Evolutionary conservation across 2,888 invertebrate species (phyloP), one percentile per base, ranked within the genome.

Genomic region (Latrodectus hesperus): DNA sequence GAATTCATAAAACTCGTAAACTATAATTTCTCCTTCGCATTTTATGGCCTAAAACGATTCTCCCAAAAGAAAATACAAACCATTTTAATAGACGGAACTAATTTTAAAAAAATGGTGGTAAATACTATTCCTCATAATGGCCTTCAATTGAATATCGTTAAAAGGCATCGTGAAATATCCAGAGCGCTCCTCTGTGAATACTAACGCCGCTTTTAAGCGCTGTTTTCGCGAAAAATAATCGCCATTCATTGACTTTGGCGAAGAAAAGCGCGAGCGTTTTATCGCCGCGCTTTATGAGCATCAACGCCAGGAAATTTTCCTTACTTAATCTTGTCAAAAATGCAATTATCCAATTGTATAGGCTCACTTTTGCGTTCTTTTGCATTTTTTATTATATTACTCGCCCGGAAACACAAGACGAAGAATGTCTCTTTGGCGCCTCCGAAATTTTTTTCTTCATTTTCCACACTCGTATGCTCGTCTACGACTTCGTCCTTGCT

Each of bases 271-370:
- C 17, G 49, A 65, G 17, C 22, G 67, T 77, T 73, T 81, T 81
- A 73, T 81, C 68, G 53, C 65, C 73, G 52, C 38, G 53, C 51
- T 73, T 74, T 81, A 73, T 81, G 73, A 52, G 52, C 65, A 53
- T 74, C 79, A 79, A 53, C 70, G 70, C 49, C 60, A 38, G 49
- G 73, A 72, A 77, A 79, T 75, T 75, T 82, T 60, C 74, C 82
- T 82, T 75, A 82, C 75, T 82, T 82, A 82, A 82, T 82, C 75
- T 60, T 74, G 71, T 75, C 75, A 75, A 55, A 68, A 82, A 75
- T 70, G 82, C 68, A 82, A 82, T 82, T 82, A 82, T 82, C 82
- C 82, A 82, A 82, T 82, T 82, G 75, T 68, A 26, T 60, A 49
- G 67, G 60, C 68, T 38, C 79, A 22, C 72, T 49, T 75, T 60